phyloP scores from a whole-genome alignment of 2,113 vertebrate genomes.

The Lipophrys pholis region DNA sequence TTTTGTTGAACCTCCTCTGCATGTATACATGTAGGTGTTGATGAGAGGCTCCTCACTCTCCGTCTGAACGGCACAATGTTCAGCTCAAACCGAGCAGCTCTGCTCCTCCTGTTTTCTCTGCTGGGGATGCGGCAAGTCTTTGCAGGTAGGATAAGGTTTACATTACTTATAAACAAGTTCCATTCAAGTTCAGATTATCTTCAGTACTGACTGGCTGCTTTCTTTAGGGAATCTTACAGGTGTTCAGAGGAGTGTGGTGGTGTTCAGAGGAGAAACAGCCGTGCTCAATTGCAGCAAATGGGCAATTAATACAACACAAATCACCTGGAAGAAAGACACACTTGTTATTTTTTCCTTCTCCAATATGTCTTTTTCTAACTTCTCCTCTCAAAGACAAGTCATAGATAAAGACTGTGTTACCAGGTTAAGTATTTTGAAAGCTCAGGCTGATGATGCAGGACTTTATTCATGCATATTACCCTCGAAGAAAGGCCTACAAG shows the following conservation, averaged over 20 bases:
- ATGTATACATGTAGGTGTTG: background rate
- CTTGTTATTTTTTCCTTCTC: no score
- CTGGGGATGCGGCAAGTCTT: background rate
- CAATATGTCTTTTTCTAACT: background rate
- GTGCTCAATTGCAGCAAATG: constrained; percentile 22
- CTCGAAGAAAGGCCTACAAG: fast-evolving
- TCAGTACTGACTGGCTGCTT: background rate
- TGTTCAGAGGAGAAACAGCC: constrained; percentile 24
- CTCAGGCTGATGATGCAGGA: constrained; percentile 49
- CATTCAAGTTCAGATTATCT: background rate
- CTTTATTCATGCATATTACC: background rate
- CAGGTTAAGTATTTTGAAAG: constrained; percentile 6
- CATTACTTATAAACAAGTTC: background rate
- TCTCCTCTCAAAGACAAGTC: constrained; percentile 24
- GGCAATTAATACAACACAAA: fast-evolving
- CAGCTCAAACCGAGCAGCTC: constrained; percentile 1
- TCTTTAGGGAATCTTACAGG: fast-evolving
- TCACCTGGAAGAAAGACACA: constrained; percentile 18
- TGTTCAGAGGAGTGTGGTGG: background rate
- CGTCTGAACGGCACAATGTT: constrained; percentile 25
- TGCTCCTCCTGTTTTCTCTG: constrained; percentile 21
- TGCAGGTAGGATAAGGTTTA: constrained; percentile 42
- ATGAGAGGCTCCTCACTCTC: background rate
- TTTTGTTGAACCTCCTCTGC: background rate
- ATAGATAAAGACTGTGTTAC: background rate